Base-by-base conservation (phyloP, 2,888 invertebrate genomes). In the Stenchaetothrips biformis region DNA sequence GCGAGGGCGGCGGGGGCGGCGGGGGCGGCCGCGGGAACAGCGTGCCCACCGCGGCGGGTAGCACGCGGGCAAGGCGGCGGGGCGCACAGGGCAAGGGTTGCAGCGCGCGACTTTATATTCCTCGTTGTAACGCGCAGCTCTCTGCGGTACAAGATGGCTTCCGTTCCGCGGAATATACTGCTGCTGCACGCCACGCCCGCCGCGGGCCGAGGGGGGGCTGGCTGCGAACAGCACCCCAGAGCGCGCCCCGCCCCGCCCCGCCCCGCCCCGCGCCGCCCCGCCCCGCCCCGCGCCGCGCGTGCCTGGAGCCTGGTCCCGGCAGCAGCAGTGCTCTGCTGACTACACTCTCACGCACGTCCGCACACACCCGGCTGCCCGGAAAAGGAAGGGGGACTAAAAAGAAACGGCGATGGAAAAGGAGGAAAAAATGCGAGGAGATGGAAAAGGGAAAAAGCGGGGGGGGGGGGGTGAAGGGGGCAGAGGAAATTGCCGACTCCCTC, bases 81-180 rank as follows among this genome's bases (percentile, higher is more conserved):
- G 18, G 53, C 18, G 18, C 16, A 13, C 53, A 11, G 53, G 21
- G 11, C 21, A 25, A 6, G 67, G 25, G 67, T 37, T 37, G 25
- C 21, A 11, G 21, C 8, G 21, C n/a, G 21, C 67, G 67, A 74
- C 67, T 74, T 74, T 74, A 21, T 74, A 21, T 25, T 74, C 67
- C 25, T 9, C 25, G 67, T 74, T n/a, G 67, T 11, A 25, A 74
- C 67, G 67, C 67, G 25, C 11, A 8, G 67, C 67, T 9, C 59
- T 59, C 59, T 21, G 67, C 67, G 67, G 67, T 74, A 11, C 67
- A 74, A 74, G 67, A 74, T 74, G 67, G 67, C 25, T 74, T 74
- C 67, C 67, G 67, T 67, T 67, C 67, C 67, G 67, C n/a, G 21
- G 62, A n/a, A 62, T 62, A 67, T 53, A 53, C 53, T 8, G 53